Evolutionary conservation across 2,113 vertebrate species (phyloP), one percentile per base, ranked within the genome.

Genomic region (Hemiscyllium ocellatum): DNA sequence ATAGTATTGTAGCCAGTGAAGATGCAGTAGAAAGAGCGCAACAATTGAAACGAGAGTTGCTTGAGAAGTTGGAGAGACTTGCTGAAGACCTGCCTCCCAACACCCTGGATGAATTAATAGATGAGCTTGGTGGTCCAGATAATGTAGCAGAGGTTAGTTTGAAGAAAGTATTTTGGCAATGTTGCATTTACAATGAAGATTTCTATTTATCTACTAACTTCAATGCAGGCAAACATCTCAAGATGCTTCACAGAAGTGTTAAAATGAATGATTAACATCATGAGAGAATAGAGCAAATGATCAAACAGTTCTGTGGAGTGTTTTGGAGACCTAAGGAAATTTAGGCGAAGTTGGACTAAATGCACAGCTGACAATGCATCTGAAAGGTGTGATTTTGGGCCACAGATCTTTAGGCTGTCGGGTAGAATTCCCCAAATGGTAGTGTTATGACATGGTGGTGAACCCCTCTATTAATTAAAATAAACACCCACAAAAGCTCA

Each of bases 21-120:
- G 99, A 99, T 96, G 98, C 99, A 2, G 99, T 99, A 80, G 99
- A 99, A 96, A 98, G 98, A 42, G 99, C 99, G 90, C 99, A 99
- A 96, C 98, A 98, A 95, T 99, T 99, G 99, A 99, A 99, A 96
- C 98, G 98, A 95, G 98, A 98, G 22, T 97, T 99, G 42, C 97
- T 99, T 96, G 99, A 99, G 47, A 97, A 98, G 95, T 97, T 99
- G 80, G 99, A 99, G 96, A 97, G 98, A 78, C 97, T 99, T 85
- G 98, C 99, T 2, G 98, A 98, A 96, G 97, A 98, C 96, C 98
- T 99, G 15, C 99, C 99, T 52, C 99, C 99, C 76, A 99, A 99
- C 96, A 99, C 99, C 0, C 97, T 99, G 96, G 99, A 99, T 95
- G 99, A 99, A 96, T 98, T 99, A 24, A 99, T 99, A 33, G 99